A percentile compares a stretch with the other conserved stretches of the same genome.
Conservation (phyloP, 1,140 invertebrate species). For the Aleiodes sp. region DNA sequence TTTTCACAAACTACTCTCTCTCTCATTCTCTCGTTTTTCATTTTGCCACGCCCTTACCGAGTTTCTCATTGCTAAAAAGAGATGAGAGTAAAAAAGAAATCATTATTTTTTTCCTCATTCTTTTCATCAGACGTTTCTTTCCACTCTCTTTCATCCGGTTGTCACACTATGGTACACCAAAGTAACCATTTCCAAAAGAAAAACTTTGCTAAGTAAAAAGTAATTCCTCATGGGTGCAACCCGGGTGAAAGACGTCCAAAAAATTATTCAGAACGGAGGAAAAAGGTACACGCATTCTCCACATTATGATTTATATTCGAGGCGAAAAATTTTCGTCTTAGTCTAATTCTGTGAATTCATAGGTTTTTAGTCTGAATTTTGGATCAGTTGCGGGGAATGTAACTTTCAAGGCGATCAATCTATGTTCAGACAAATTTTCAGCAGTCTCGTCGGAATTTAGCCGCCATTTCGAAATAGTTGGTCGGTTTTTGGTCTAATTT, state of each 20-base stretch:
- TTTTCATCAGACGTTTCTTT: constrained; percentile 6
- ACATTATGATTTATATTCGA: not conserved
- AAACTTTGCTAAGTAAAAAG: no score
- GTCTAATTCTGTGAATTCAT: no score
- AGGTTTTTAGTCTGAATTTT: no score
- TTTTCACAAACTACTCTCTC: not conserved
- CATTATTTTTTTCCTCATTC: constrained; percentile 1
- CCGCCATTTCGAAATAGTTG: no score
- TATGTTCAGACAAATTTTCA: no score
- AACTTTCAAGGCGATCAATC: no score
- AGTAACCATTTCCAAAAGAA: not conserved
- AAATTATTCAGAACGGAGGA: not conserved
- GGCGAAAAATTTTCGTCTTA: no score
- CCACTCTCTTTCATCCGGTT: constrained; percentile 6
- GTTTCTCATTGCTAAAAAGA: constrained; percentile 10
- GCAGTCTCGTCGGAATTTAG: no score
- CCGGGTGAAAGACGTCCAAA: not conserved
- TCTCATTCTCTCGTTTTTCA: not conserved
- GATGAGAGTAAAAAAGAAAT: no score
- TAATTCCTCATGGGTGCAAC: not conserved
- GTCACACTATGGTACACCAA: not conserved
- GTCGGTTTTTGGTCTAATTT: no score
- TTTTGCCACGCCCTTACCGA: constrained; percentile 20
- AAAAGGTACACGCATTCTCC: not conserved
- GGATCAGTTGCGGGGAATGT: no score